Base-by-base conservation (phyloP, 2,797 vertebrate genomes). In the Tapirus indicus region DNA sequence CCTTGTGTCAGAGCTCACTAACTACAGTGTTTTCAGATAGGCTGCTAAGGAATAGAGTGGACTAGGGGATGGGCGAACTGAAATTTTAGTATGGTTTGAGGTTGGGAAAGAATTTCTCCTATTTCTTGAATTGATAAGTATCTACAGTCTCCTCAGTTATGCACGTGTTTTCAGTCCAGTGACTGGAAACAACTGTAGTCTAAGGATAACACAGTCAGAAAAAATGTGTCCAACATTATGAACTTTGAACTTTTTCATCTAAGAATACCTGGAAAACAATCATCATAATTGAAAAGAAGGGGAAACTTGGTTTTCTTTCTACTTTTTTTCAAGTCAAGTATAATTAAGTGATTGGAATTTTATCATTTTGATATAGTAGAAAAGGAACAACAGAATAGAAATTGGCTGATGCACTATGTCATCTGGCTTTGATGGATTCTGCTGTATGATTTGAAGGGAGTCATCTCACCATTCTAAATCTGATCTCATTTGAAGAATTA, bases 311-410 rank as follows among this genome's bases (percentile, higher is more conserved):
- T 54, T 71, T 88, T 66, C 6, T 52, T 56, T 69, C 11, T 4
- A 16, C 13, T 56, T 75, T 54, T 85, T 54, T 78, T 1, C 20
- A 90, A 68, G 18, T 74, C 17, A 54, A 93, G 41, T 41, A 54
- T 41, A 84, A 16, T 84, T 85, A 92, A 84, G 56, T 56, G 68
- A 47, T 88, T 74, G 18, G 25, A 92, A 91, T 77, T 75, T 87
- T 11, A 88, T 78, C 27, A 75, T 78, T 95, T 91, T 92, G 14
- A 64, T 79, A 49, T 23, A 69, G 6, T 72, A 47, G 68, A 82
- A 95, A 83, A 72, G 9, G 21, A 54, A 77, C 54, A 49, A 71
- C 41, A 74, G 32, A 88, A 75, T 85, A 84, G 72, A 94, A 35
- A 49, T 85, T 71, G 44, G 60, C 52, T 62, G 64, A 21, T 56